Evolutionary conservation across 2,888 invertebrate genomes (phyloP), one percentile per base, ranked within the genome.

Genomic region (Peribatodes rhomboidaria): DNA sequence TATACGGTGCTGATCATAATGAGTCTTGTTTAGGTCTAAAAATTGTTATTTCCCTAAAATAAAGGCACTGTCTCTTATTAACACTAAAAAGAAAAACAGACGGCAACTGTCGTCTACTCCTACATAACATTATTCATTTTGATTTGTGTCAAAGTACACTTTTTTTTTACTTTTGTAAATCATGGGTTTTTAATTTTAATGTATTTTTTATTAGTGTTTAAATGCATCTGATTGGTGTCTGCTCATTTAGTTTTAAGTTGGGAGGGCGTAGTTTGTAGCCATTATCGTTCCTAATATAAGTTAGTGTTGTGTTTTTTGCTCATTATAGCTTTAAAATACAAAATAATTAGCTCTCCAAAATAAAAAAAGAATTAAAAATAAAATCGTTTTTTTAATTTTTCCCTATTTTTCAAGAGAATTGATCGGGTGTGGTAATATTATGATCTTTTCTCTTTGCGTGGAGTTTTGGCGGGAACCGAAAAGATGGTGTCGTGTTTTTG

Each of bases 271-370:
- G 83, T 75, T 76, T 66, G 41, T 82, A 83, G 77, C 76, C 82
- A 79, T 84, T 82, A 84, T 88, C 73, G 88, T 89, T 88, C 88
- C 89, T 89, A 88, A 83, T 80, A 62, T 83, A 80, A 78, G 73
- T 73, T 73, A 81, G 72, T 57, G 35, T 69, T 75, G 73, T 78
- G 76, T 67, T 68, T 44, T 82, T 88, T 86, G 89, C 87, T 89
- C 87, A 88, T 72, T 52, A 61, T 83, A 84, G 78, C 65, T 80
- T 74, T 85, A 85, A 79, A 69, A 75, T 71, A 69, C 58, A 66
- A 61, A n/a, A 67, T 58, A 71, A 67, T 70, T 67, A 35, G 44
- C 11, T 53, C 14, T 60, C 35, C 20, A 9, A n/a, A 54, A 41
- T 18, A 35, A 39, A 18, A 39, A 18, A 41, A 7, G 10, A 33